Conservation (phyloP, 2,797 vertebrate genomes). For the Urosaurus nigricauda region DNA sequence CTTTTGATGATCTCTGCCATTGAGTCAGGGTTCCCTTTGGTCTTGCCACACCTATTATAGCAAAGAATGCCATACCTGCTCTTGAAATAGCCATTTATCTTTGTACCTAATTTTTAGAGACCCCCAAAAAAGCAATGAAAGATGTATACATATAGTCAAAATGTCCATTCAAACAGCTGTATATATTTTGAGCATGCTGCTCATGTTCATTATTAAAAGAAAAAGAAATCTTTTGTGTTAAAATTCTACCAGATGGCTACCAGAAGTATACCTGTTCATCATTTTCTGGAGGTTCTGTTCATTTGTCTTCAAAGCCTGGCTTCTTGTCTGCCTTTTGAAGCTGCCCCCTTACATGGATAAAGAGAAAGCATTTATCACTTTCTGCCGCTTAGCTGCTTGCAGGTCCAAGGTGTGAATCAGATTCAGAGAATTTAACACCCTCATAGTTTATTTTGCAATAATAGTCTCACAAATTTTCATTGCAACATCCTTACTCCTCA, state of each 20-base stretch:
- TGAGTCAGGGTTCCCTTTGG: not conserved
- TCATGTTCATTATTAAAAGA: not conserved
- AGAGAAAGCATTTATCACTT: conserved; percentile 66
- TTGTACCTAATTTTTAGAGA: not conserved
- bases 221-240: conserved; percentile 44
- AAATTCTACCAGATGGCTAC: conserved; percentile 67
- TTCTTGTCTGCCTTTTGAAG: conserved; percentile 60
- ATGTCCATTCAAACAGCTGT: not conserved
- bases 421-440: conserved; percentile 45
- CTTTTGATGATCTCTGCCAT: not conserved
- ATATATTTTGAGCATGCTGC: not conserved
- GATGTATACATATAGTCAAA: not conserved
- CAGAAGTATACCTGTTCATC: conserved; percentile 56
- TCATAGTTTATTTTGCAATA: conserved; percentile 43
- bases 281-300: conserved; percentile 46
- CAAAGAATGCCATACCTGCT: not conserved
- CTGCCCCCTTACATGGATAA: conserved; percentile 38
- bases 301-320: conserved; percentile 48
- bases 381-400: conserved; percentile 47
- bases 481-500: conserved; percentile 30
- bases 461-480: conserved; percentile 47
- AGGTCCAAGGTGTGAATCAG: conserved; percentile 54
- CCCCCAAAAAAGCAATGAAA: not conserved
- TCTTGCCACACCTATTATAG: too few relatives aligned
- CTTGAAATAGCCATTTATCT: not conserved